phyloP scores from a whole-genome alignment of 2,797 vertebrate species.

The Nyctalus aviator region DNA sequence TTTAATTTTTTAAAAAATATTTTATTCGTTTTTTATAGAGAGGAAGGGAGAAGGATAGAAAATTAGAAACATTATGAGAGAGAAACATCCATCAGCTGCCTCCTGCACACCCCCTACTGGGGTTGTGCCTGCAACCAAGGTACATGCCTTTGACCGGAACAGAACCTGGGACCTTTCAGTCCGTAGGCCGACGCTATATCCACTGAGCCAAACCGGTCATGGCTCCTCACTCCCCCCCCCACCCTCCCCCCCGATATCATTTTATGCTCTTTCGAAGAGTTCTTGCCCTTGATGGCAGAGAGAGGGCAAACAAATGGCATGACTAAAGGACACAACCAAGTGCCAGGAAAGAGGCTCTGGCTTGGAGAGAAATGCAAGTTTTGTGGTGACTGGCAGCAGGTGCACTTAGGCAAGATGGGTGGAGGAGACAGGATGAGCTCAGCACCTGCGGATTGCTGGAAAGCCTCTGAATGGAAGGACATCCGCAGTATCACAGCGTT shows the following conservation, averaged over 20 bases:
- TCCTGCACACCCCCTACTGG: too few relatives aligned
- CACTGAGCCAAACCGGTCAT: too few relatives aligned
- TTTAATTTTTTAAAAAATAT: too few relatives aligned
- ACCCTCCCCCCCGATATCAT: not conserved
- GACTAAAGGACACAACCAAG: not conserved
- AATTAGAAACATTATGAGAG: too few relatives aligned
- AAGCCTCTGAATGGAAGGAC: not conserved
- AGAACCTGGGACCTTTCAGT: too few relatives aligned
- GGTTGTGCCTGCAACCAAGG: too few relatives aligned
- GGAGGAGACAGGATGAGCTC: not conserved
- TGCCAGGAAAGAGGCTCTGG: not conserved
- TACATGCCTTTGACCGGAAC: too few relatives aligned
- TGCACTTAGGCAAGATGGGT: not conserved
- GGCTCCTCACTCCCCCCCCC: not conserved
- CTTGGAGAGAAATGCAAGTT: not conserved
- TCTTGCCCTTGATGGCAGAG: not conserved
- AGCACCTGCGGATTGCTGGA: not conserved
- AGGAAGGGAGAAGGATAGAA: too few relatives aligned
- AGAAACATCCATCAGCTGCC: too few relatives aligned
- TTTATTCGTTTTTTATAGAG: too few relatives aligned
- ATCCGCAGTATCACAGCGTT: rapidly evolving
- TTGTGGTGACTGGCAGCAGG: not conserved
- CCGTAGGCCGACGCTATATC: too few relatives aligned
- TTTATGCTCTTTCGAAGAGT: not conserved
- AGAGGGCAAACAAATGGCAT: not conserved